Base-by-base conservation (phyloP, 2,888 invertebrate species). In the Paralinhomoeus sp. region DNA sequence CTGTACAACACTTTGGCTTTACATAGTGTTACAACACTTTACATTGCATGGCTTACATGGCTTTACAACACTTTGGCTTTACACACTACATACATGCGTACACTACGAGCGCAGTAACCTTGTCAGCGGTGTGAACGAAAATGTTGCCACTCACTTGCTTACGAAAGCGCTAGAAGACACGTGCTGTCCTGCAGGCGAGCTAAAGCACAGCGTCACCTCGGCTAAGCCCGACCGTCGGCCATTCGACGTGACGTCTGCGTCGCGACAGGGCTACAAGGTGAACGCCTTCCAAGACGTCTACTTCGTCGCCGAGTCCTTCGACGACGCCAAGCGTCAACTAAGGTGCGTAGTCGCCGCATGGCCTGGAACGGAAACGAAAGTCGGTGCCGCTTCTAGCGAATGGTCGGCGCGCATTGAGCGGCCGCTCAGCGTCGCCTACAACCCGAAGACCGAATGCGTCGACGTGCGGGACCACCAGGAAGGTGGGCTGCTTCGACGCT, bases 281-380 rank as follows among this genome's bases (percentile, higher is more conserved):
- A 91, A 91, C 0, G 78, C 84, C 59, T 97, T 84, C 67, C 97
- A 97, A 65, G 89, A 89, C 0, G 66, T 85, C 15, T 99, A 99
- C 66, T 97, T 76, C 61, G 80, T 91, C 1, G 83, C 97, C 0
- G 83, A 91, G 55, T 81, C 83, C 61, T 99, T 97, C 59, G 80
- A 83, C 53, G 80, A 80, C 59, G 91, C 89, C 45, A 91, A 91
- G 64, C 82, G 87, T 50, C 89, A 83, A 67, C 80, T 99, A 73
- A 83, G 82, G 97, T 97, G 69, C 45, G 48, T 31, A 9, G 12
- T 31, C 9, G 15, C 12, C 31, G 15, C 9, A 9, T 12, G 31
- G 31, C 9, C 15, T 31, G 9, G 31, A 9, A 15, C 9, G 18
- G 18, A 35, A 35, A 17, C 35, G 35, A 17, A 7, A 5, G 3